These are phyloP conservation scores for Nectonema munidae DNA, from an alignment of 2,888 invertebrate species.

Conservation along the genomic window DNA sequence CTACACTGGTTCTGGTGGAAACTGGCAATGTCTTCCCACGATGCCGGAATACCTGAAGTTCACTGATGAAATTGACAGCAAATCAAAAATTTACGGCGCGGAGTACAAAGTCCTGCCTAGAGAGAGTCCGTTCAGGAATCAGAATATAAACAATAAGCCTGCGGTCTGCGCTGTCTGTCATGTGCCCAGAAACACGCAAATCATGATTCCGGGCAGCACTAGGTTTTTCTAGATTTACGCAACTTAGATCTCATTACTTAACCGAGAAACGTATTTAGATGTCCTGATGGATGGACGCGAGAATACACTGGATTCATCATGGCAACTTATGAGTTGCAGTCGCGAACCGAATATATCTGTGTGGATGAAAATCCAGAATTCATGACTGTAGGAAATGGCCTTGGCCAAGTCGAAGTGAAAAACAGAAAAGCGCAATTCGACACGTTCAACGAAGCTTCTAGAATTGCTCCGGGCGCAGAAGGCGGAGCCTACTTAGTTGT, in stretches of 20 bases:
- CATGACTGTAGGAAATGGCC: not conserved
- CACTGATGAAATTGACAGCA: slow-evolving; percentile 6
- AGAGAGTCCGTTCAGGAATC: not conserved
- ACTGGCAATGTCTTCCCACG: not conserved
- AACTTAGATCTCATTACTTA: no score
- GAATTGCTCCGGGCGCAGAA: no score
- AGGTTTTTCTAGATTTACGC: no score
- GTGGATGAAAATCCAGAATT: slow-evolving; percentile 7
- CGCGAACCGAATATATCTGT: slow-evolving; percentile 8
- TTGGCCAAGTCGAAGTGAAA: slow-evolving; percentile 8
- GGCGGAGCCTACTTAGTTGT: slow-evolving; percentile 6
- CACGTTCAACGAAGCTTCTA: no score
- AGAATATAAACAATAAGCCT: not conserved
- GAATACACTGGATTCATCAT: slow-evolving; percentile 10
- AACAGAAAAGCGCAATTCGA: no score
- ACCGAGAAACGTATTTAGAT: no score
- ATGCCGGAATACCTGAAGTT: slow-evolving; percentile 7
- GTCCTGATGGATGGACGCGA: slow-evolving; percentile 9
- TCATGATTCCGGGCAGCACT: slow-evolving; percentile 10
- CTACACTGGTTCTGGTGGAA: slow-evolving; percentile 1
- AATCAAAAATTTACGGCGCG: slow-evolving; percentile 9
- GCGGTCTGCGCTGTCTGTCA: slow-evolving; percentile 11
- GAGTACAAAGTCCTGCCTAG: not conserved
- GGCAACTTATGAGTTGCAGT: slow-evolving; percentile 7
- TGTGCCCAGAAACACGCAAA: not conserved